A percentile compares a stretch with the other conserved stretches of the same genome.
phyloP scores from a whole-genome alignment of 2,888 invertebrate genomes.

The Tortricodes alternella region DNA sequence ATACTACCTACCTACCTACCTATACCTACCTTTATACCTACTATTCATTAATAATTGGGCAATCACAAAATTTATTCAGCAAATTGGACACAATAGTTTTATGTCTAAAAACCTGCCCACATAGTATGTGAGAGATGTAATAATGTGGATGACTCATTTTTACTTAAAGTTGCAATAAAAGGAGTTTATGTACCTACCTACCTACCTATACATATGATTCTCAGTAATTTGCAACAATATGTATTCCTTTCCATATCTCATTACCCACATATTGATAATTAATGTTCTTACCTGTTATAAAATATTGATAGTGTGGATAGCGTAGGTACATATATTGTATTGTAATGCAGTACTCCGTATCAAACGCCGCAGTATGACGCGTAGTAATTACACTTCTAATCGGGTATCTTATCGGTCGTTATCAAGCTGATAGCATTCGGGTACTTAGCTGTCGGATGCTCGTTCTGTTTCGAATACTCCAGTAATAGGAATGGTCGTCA shows the following conservation, averaged over 20 bases:
- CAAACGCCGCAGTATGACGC: slow-evolving; percentile 77
- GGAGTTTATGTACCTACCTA: neutral
- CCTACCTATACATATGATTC: neutral
- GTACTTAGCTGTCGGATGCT: slow-evolving; percentile 36
- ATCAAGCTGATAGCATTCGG: slow-evolving; percentile 34
- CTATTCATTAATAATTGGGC: too few relatives aligned
- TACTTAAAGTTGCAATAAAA: too few relatives aligned
- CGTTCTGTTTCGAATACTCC: slow-evolving; percentile 45
- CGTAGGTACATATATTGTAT: too few relatives aligned
- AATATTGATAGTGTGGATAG: slow-evolving; percentile 48
- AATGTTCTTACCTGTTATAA: slow-evolving; percentile 13
- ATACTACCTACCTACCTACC: too few relatives aligned
- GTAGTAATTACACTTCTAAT: slow-evolving; percentile 62
- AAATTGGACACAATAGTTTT: too few relatives aligned
- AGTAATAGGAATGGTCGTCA: slow-evolving; percentile 62
- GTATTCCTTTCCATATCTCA: slow-evolving; percentile 21
- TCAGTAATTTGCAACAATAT: slow-evolving; percentile 9
- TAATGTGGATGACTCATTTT: too few relatives aligned
- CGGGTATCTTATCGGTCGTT: slow-evolving; percentile 62
- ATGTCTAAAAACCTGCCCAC: too few relatives aligned
- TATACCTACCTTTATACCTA: too few relatives aligned
- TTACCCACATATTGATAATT: slow-evolving; percentile 15
- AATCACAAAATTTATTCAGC: too few relatives aligned
- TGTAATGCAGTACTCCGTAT: slow-evolving; percentile 72
- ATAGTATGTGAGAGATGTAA: too few relatives aligned